phyloP scores from a whole-genome alignment of 1,140 invertebrate genomes.

The Drosophila malerkotliana region DNA sequence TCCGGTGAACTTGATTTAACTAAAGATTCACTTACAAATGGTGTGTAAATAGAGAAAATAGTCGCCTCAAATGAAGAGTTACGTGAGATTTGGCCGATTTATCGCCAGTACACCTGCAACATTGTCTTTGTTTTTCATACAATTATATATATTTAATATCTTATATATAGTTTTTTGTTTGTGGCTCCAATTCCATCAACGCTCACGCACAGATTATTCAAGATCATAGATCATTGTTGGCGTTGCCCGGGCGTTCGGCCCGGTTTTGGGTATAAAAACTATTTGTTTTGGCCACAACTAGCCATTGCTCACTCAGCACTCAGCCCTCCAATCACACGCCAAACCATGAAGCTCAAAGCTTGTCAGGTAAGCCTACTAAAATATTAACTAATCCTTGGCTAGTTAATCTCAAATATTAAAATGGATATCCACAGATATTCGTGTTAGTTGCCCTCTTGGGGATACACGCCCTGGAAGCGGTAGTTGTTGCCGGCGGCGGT shows the following conservation, averaged over 20 bases:
- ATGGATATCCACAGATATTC: conserved; percentile 6
- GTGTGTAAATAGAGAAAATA: not conserved
- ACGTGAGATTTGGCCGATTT: conserved; percentile 28
- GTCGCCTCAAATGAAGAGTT: not conserved
- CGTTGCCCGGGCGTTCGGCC: not conserved
- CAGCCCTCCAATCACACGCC: conserved; percentile 1
- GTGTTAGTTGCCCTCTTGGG: conserved; percentile 12
- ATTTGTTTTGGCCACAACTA: conserved; percentile 19
- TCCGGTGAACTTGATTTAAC: not conserved
- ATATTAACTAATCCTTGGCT: not conserved
- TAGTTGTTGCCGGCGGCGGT: conserved; percentile 24
- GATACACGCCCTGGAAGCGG: conserved; percentile 22
- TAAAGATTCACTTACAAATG: not conserved
- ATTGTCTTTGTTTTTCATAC: not conserved
- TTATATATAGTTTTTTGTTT: conserved; percentile 1
- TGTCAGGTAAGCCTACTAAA: not conserved
- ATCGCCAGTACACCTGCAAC: not conserved
- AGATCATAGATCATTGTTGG: conserved; percentile 27
- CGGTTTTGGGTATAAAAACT: conserved; percentile 29
- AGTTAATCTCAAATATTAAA: too few species aligned
- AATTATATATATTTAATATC: not conserved
- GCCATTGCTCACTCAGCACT: conserved; percentile 40
- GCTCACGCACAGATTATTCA: conserved; percentile 45
- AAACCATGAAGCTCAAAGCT: conserved; percentile 23
- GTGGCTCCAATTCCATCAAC: conserved; percentile 12